These are phyloP conservation scores for Acipenser transmontanus DNA, from an alignment of 2,797 vertebrate genomes.

Conservation along the genomic window DNA sequence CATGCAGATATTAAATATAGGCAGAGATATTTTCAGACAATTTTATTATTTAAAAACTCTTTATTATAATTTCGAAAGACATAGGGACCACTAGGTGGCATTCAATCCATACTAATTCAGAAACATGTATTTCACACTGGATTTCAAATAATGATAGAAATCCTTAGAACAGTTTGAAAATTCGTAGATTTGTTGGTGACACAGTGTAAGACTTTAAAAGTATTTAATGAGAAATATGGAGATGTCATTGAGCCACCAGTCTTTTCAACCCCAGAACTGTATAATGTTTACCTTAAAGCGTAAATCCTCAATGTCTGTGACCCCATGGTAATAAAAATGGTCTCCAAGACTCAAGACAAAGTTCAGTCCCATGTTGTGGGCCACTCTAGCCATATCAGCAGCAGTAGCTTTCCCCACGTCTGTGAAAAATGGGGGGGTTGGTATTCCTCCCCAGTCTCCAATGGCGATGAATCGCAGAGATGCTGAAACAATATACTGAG, in stretches of 20 bases:
- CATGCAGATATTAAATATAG: too few relatives aligned
- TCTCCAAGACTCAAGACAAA: conserved; percentile 56
- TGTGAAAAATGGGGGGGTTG: conserved; percentile 40
- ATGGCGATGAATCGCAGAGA: conserved; percentile 42
- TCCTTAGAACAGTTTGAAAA: background rate
- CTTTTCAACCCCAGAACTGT: background rate
- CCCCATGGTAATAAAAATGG: conserved; percentile 49
- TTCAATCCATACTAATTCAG: background rate
- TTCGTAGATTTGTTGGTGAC: background rate
- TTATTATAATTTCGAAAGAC: background rate
- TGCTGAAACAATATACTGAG: conserved; percentile 14
- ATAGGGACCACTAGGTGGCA: conserved; percentile 26
- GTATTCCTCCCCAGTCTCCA: conserved; percentile 53
- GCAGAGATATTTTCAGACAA: too few relatives aligned
- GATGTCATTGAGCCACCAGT: background rate
- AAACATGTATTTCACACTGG: too few relatives aligned
- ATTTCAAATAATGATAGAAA: too few relatives aligned
- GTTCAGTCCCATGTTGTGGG: conserved; percentile 35
- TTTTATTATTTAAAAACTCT: background rate
- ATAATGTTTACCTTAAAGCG: conserved; percentile 47
- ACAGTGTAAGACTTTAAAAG: conserved; percentile 19
- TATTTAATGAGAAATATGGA: background rate
- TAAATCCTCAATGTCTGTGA: conserved; percentile 41
- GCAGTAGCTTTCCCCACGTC: conserved; percentile 37
- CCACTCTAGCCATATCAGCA: conserved; percentile 34